Evolutionary conservation across 2,888 invertebrate genomes (phyloP).

Genomic region (Eueremaeus valkanovi): DNA sequence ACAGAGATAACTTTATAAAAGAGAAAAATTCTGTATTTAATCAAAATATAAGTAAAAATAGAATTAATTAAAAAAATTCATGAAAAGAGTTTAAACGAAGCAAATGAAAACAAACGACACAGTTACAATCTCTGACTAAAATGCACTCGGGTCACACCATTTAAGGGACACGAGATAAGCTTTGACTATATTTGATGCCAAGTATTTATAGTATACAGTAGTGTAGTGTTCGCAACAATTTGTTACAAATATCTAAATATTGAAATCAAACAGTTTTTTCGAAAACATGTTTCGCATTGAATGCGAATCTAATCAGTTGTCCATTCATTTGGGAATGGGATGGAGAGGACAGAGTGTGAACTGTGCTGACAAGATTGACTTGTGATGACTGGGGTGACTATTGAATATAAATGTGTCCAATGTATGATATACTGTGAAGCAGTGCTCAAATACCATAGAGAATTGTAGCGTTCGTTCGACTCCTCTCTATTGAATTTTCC

Average conservation of each 20-base stretch:
- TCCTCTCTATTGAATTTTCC: not conserved
- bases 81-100: no score
- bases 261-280: not conserved
- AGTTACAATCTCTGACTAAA: no score
- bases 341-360: not conserved
- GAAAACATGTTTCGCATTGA: not conserved
- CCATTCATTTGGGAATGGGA: slow-evolving; percentile 17
- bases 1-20: not conserved
- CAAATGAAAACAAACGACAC: no score
- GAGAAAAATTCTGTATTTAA: not conserved
- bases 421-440: slow-evolving; percentile 8
- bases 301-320: not conserved
- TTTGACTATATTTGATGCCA: not conserved
- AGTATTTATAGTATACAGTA: not conserved
- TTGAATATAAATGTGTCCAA: slow-evolving; percentile 6
- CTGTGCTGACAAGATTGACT: slow-evolving; percentile 11
- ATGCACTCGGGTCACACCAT: no score
- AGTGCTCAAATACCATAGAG: not conserved
- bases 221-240: not conserved
- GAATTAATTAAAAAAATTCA: not conserved
- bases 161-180: no score
- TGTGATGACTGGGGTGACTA: not conserved
- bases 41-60: not conserved
- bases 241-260: not conserved
- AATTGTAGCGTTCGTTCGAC: not conserved